Conservation (phyloP, 2,888 invertebrate species). For the Noctua comes region DNA sequence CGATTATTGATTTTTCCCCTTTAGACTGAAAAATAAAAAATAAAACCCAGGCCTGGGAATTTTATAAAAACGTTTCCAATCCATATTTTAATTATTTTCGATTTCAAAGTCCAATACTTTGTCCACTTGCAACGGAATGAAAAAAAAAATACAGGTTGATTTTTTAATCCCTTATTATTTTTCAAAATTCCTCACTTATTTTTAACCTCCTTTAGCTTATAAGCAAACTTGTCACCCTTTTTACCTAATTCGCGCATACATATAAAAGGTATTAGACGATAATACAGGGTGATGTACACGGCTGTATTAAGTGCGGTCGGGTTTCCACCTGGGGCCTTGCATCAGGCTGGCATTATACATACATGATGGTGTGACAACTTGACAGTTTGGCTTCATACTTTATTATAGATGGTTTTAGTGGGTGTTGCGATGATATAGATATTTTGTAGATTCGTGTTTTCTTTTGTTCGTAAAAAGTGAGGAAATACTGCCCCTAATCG, state of each 20-base stretch:
- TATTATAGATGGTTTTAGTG: constrained; percentile 33
- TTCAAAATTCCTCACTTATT: background rate
- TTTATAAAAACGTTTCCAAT: too few relatives aligned
- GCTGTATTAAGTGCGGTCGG: constrained; percentile 65
- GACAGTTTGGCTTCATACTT: constrained; percentile 44
- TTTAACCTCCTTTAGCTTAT: background rate
- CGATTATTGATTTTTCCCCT: too few relatives aligned
- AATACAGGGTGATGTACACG: constrained; percentile 44
- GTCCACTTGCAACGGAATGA: too few relatives aligned
- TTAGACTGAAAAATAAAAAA: too few relatives aligned
- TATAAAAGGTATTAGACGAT: constrained; percentile 59
- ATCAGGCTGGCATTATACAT: constrained; percentile 36
- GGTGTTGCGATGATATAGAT: background rate
- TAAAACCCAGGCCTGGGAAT: too few relatives aligned
- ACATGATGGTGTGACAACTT: constrained; percentile 21
- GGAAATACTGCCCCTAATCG: background rate
- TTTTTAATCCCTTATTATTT: background rate
- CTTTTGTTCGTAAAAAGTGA: background rate
- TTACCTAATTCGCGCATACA: constrained; percentile 40
- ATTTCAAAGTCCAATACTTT: background rate
- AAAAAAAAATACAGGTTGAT: constrained; percentile 12
- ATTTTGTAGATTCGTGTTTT: background rate
- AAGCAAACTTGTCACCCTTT: constrained; percentile 26
- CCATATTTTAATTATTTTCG: background rate
- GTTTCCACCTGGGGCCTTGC: constrained; percentile 62